Base-by-base conservation (phyloP, 2,797 vertebrate genomes). In the Lagorchestes hirsutus region DNA sequence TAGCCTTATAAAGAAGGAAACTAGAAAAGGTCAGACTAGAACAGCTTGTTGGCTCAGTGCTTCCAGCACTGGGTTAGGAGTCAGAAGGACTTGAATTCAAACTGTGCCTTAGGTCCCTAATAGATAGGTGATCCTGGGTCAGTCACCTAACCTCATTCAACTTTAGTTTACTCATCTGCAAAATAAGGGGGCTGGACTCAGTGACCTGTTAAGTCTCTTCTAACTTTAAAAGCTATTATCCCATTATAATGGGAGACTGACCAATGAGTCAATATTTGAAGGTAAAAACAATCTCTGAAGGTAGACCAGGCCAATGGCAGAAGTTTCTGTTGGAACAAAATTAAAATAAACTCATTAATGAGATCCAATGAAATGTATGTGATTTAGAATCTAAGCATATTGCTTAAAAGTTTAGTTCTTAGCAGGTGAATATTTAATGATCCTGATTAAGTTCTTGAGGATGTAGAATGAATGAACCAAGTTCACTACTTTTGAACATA, bases 341-440 rank as follows among this genome's bases (percentile, higher is more conserved):
- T 57, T 52, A 94, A 96, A 92, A 92, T 2, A 10, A 96, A 95
- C 40, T 9, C 14, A 10, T 93, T 54, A 93, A 34, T 13, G 4
- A 95, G 92, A 6, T 14, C 31, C 96, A 97, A 67, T 52, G 10
- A 95, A 27, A 95, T 40, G 24, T 14, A 31, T 50, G n/a, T n/a
- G 91, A 59, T 27, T 94, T 34, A 96, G 55, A 92, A 82, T 54
- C 27, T 92, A 95, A 40, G 91, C n/a, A 90, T 40, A 40, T 1
- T 74, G n/a, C 16, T 40, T 40, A 22, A 3, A 74, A 74, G 67
- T 74, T 74, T 62, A 34, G 31, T 5, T 34, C 59, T 62, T 62
- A 34, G 13, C 34, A 11, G 2, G 9, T 59, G 6, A 74, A 40
- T 74, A 74, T n/a, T 74, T 40, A 18, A 31, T 74, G 34, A 40